Conservation (phyloP, 2,113 vertebrate species). For the Chionomys nivalis region DNA sequence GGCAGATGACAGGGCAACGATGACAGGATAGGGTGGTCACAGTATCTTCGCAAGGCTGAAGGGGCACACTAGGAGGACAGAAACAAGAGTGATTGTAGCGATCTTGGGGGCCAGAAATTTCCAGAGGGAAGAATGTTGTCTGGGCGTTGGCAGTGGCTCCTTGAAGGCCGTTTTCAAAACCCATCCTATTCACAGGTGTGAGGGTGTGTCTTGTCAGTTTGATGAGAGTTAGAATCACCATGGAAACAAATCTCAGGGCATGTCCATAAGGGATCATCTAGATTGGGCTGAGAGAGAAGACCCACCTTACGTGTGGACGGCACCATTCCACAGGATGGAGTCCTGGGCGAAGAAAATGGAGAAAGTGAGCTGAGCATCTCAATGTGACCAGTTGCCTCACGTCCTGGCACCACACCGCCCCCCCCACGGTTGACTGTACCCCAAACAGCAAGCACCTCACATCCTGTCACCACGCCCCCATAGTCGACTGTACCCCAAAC, state of each 20-base stretch:
- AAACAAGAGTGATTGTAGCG: background rate
- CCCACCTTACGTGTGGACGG: no score
- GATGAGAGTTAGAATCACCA: background rate
- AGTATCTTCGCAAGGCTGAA: rapidly evolving
- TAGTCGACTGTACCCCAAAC: no score
- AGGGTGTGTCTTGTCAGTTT: background rate
- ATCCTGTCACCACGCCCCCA: no score
- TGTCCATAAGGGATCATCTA: background rate
- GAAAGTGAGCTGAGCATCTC: background rate
- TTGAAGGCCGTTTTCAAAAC: no score
- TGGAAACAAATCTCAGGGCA: background rate
- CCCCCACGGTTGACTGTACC: no score
- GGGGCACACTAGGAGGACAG: rapidly evolving
- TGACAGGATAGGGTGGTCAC: rapidly evolving
- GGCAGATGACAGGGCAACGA: rapidly evolving
- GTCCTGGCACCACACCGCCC: background rate
- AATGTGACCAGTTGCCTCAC: background rate
- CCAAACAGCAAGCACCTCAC: no score
- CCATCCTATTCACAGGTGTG: background rate
- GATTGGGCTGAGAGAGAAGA: background rate
- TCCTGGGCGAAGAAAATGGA: background rate
- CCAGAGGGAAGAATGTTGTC: background rate
- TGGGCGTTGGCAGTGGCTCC: rapidly evolving
- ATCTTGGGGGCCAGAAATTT: background rate
- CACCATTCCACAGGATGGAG: background rate